Evolutionary conservation across 1,140 invertebrate genomes (phyloP), one percentile per base, ranked within the genome.

Genomic region (Manduca sexta): DNA sequence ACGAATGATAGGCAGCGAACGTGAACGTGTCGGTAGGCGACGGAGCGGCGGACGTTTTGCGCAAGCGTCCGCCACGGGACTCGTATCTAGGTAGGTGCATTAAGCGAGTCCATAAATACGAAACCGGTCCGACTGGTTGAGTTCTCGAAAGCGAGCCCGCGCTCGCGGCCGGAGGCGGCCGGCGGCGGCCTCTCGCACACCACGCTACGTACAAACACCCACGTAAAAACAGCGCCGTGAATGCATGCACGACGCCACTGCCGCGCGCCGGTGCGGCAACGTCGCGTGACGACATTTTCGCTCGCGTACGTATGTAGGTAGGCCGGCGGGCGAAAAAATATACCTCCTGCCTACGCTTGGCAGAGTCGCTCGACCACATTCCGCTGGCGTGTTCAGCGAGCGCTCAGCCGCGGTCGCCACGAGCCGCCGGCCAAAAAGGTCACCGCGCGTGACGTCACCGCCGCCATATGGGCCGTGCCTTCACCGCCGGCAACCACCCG

Each of bases 201-300:
- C 47, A 64, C 62, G 48, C 64, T 64, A 71, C 69, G 67, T 64
- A 74, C 72, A 58, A 61, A 77, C 73, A 64, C 77, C 78, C 79
- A 83, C 79, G 76, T 82, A 80, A 73, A 69, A 65, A 45, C 57
- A 45, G 62, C 56, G 54, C 68, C 62, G 68, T 73, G 67, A 73
- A 72, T 77, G 73, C 71, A 81, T 69, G 69, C 71, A 74, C 79
- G 72, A 74, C 61, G 60, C 52, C 21, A 26, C 4, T 8, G 4
- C 21, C 21, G 21, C 21, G 21, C 21, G 31, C 44, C 78, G 76
- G 74, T 49, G 66, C 65, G 85, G 83, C 85, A 87, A 86, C 85
- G 69, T 73, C 81, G 85, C 81, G 77, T 87, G 86, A 88, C 86
- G 85, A 84, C 86, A 87, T 83, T 86, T 86, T 85, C 84, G 85